Evolutionary conservation across 2,797 vertebrate genomes (phyloP).

Genomic region (Microctenopoma stevenorrisi): DNA sequence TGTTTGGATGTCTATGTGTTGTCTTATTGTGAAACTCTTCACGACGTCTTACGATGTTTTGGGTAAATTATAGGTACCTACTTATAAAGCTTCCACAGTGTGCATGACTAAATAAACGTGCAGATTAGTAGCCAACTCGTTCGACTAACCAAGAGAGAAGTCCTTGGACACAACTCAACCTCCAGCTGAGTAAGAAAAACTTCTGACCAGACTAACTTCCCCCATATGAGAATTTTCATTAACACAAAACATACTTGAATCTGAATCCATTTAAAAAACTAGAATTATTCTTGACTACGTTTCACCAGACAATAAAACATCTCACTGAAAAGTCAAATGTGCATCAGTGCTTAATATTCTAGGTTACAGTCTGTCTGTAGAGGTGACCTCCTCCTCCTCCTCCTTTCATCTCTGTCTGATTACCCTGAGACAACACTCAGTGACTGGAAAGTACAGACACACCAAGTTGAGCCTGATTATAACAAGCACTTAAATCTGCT

Average conservation of each 20-base stretch:
- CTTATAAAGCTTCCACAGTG: neutral
- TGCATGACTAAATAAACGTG: neutral
- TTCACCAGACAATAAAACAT: neutral
- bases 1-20: neutral
- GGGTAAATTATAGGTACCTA: neutral
- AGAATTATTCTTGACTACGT: too few species aligned
- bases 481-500: conserved; percentile 79
- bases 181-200: too few species aligned
- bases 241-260: neutral
- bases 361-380: conserved; percentile 60
- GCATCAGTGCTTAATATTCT: conserved; percentile 48
- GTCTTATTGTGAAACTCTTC: neutral
- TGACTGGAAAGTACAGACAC: conserved; percentile 66
- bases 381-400: conserved; percentile 75
- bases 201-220: too few species aligned
- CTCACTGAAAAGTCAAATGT: conserved; percentile 5
- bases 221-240: neutral
- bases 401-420: conserved; percentile 73
- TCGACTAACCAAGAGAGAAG: too few species aligned
- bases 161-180: too few species aligned
- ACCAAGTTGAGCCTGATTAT: conserved; percentile 77
- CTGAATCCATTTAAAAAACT: neutral
- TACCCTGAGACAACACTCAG: conserved; percentile 69
- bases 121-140: too few species aligned
- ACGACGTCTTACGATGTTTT: neutral